These are phyloP conservation scores for Eremophila alpestris DNA, from an alignment of 2,797 vertebrate species.

Conservation along the genomic window DNA sequence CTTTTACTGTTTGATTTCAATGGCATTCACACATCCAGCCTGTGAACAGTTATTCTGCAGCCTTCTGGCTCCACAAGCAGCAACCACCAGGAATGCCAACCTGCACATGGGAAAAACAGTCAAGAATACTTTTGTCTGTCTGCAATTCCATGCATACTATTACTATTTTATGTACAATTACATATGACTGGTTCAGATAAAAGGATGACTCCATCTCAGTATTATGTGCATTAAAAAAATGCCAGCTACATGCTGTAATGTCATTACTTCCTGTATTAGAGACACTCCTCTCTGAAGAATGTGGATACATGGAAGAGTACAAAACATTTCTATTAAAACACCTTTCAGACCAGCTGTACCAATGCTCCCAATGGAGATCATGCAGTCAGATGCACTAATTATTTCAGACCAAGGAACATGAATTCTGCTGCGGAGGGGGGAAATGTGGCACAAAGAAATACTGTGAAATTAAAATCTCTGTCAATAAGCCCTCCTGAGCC, in stretches of 20 bases:
- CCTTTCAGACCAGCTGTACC: background rate
- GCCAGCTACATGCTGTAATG: background rate
- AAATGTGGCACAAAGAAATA: background rate
- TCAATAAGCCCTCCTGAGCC: background rate
- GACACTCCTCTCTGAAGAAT: constrained; percentile 48
- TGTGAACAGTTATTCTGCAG: background rate
- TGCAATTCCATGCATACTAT: background rate
- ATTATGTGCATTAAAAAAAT: constrained; percentile 13
- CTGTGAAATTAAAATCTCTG: background rate
- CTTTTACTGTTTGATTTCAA: background rate
- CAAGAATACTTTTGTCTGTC: background rate
- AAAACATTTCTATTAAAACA: constrained; percentile 14
- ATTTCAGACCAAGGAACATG: background rate
- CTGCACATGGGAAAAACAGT: background rate
- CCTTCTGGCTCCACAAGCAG: background rate
- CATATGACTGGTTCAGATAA: background rate
- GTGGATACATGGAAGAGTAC: background rate
- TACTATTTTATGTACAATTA: background rate
- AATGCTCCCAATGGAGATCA: background rate
- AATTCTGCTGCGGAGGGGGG: fast-evolving
- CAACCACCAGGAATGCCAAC: background rate
- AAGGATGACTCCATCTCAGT: constrained; percentile 3
- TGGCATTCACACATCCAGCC: background rate
- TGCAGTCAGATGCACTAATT: background rate
- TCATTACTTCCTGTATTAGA: background rate